Percentiles rank a stretch among this genome's conserved stretches.
Conservation (phyloP, 2,113 vertebrate genomes). For the Bubo scandiacus region DNA sequence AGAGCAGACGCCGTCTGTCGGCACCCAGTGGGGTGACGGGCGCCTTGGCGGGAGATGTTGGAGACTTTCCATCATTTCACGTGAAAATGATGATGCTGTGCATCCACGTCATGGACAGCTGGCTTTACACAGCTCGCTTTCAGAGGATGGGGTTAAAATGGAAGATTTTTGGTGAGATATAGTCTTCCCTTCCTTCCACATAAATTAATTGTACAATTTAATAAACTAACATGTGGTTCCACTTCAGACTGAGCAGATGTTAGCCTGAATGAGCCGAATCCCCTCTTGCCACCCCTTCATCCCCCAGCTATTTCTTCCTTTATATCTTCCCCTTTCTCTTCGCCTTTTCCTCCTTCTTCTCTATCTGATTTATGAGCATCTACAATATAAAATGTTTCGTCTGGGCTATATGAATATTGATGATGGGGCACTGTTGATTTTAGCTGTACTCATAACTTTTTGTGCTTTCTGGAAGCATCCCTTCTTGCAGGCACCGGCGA, state of each 20-base stretch:
- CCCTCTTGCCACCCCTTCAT: constrained; percentile 45
- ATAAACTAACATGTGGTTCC: constrained; percentile 82
- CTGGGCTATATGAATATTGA: constrained; percentile 71
- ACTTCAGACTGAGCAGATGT: constrained; percentile 78
- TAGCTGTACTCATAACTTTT: constrained; percentile 52
- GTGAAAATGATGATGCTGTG: background rate
- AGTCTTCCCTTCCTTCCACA: constrained; percentile 65
- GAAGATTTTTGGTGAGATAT: constrained; percentile 46
- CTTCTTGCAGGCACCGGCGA: background rate
- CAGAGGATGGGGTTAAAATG: constrained; percentile 10
- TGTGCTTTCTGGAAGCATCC: constrained; percentile 35
- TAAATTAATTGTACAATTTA: constrained; percentile 76
- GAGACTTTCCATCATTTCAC: constrained; percentile 1
- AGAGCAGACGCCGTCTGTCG: background rate
- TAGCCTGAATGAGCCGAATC: constrained; percentile 64
- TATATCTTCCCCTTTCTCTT: constrained; percentile 51
- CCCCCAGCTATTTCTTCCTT: constrained; percentile 65
- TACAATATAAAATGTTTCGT: constrained; percentile 61
- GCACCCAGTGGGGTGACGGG: background rate
- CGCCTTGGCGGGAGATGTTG: background rate
- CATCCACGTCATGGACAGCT: background rate
- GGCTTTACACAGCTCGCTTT: background rate
- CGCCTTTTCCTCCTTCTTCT: background rate
- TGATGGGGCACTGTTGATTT: constrained; percentile 60
- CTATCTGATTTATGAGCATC: constrained; percentile 74